Evolutionary conservation across 1,140 invertebrate species (phyloP), one percentile per base, ranked within the genome.

Genomic region (Cydia strobilella): DNA sequence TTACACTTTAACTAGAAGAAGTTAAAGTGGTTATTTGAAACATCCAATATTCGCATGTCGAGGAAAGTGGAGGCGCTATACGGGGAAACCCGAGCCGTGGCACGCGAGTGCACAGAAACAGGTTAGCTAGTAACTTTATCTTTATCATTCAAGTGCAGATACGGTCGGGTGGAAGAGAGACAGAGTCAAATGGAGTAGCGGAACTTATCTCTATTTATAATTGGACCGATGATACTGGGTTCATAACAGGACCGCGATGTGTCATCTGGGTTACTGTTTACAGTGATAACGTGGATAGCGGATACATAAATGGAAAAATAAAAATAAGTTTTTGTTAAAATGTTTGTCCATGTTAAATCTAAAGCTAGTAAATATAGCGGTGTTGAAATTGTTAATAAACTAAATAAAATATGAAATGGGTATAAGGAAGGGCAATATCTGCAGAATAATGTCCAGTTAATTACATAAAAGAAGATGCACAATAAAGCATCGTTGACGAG

Each of bases 121-220:
- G 78, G 76, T 83, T 77, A 66, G 75, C 78, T 72, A 63, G 35
- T 77, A 79, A 80, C 27, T 27, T 54, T 69, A 59, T 83, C 79
- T 72, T 74, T 76, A 63, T 82, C 76, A 18, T 18, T 48, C 27
- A 15, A 75, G 54, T 71, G 72, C 45, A 18, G 9, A 18, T 42
- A 25, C 73, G 25, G 39, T 73, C 45, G 48, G 54, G 74, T 59
- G 73, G 5, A 76, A 80, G 72, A 75, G 78, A 63, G 80, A 80
- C 48, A 74, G 75, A 51, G 71, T n/a, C 20, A 35, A 27, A 62
- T 72, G 15, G 76, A 75, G 75, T 81, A 84, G 82, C 80, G 79
- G 84, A 77, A 84, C 79, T 80, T 84, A 82, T 84, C 83, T 79
- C 80, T 88, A 84, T 86, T 85, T 86, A 88, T 88, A 87, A 87